phyloP scores from a whole-genome alignment of 1,140 invertebrate genomes.

The Lepidurus arcticus region DNA sequence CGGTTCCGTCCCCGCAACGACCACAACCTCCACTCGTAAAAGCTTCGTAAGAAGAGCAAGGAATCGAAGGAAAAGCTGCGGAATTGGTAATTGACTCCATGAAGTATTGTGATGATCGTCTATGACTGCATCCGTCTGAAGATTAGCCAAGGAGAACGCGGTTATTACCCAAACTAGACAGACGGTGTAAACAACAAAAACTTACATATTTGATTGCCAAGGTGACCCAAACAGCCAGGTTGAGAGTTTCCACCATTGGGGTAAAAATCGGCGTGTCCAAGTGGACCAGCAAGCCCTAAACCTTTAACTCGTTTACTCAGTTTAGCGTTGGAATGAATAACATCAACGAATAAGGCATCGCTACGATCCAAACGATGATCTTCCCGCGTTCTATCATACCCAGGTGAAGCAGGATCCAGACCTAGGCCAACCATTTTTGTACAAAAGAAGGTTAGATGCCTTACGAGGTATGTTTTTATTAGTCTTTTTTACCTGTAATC shows the following conservation, averaged over 20 bases:
- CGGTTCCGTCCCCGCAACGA: conserved; percentile 37
- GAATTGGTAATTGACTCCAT: conserved; percentile 32
- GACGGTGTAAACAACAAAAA: not conserved
- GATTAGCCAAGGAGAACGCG: not conserved
- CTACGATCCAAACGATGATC: conserved; percentile 18
- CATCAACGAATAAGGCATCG: conserved; percentile 33
- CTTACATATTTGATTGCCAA: not conserved
- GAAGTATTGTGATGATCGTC: conserved; percentile 27
- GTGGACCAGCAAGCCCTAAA: conserved; percentile 1
- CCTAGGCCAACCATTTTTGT: conserved; percentile 8
- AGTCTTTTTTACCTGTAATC: conserved; percentile 33
- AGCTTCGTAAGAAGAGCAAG: conserved; percentile 37
- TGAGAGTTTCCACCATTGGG: conserved; percentile 33
- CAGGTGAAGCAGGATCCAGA: conserved; percentile 35
- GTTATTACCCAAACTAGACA: not conserved
- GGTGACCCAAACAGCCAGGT: conserved; percentile 32
- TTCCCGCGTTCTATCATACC: conserved; percentile 21
- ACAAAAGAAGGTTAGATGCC: not conserved
- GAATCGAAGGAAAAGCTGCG: conserved; percentile 26
- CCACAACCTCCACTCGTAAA: conserved; percentile 39
- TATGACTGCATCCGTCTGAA: conserved; percentile 30
- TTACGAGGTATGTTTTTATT: not conserved
- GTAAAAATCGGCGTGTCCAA: conserved; percentile 35
- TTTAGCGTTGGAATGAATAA: conserved; percentile 33
- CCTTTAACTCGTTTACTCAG: conserved; percentile 24